Evolutionary conservation across 2,888 invertebrate species (phyloP).

Genomic region (Fissipunctia ypsillon): DNA sequence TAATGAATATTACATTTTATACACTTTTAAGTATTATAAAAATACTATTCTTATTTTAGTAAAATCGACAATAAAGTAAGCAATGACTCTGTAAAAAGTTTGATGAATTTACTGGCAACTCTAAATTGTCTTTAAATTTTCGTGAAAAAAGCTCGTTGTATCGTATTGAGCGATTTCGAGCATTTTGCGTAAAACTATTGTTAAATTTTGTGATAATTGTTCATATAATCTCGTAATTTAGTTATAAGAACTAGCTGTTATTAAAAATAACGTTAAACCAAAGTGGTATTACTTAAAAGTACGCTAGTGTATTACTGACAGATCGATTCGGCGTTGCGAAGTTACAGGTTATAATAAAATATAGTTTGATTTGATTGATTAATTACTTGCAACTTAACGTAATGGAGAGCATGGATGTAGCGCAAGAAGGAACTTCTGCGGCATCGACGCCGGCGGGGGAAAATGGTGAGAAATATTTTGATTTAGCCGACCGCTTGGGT

Average conservation of each 20-base stretch:
- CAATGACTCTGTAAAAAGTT: conserved; percentile 19
- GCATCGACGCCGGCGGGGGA: conserved; percentile 85
- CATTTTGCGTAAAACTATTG: conserved; percentile 70
- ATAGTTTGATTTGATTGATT: conserved; percentile 72
- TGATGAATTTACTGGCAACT: conserved; percentile 64
- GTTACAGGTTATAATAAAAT: conserved; percentile 83
- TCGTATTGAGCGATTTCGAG: conserved; percentile 73
- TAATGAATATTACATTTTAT: background rate
- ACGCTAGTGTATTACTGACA: conserved; percentile 74
- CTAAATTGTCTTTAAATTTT: conserved; percentile 74
- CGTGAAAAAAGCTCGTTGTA: conserved; percentile 77
- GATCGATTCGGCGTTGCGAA: conserved; percentile 84
- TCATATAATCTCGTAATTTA: conserved; percentile 66
- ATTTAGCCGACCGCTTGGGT: conserved; percentile 70
- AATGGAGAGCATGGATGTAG: conserved; percentile 90
- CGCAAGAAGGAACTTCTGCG: conserved; percentile 85
- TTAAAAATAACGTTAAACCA: conserved; percentile 58
- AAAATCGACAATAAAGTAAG: background rate
- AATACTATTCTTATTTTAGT: too few species aligned
- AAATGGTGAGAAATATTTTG: conserved; percentile 82
- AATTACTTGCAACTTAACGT: conserved; percentile 74
- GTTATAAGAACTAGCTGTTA: conserved; percentile 62
- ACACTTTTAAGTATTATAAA: background rate
- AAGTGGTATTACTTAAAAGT: conserved; percentile 58
- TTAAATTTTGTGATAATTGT: conserved; percentile 72